These are phyloP conservation scores for Tolmerus cingulatus DNA, from an alignment of 2,888 invertebrate species.

Conservation along the genomic window DNA sequence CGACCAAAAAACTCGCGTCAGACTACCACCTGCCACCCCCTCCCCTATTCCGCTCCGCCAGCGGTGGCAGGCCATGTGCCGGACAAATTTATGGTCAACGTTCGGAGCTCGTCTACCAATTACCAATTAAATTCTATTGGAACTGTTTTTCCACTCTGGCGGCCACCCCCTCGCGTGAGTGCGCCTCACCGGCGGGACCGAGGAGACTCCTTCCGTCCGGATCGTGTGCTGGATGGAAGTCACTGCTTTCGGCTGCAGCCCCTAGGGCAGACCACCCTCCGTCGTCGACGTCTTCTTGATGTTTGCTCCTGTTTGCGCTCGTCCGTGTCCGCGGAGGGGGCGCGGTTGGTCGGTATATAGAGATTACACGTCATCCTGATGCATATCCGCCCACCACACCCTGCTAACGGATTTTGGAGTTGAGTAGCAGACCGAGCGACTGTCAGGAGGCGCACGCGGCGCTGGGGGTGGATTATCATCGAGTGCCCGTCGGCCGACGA, in stretches of 20 bases:
- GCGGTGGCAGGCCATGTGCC: not conserved
- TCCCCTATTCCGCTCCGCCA: not conserved
- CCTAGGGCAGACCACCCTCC: not conserved
- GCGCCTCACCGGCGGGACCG: not conserved
- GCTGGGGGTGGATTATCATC: not conserved
- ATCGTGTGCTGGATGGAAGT: not conserved
- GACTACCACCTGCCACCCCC: not conserved
- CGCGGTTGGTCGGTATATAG: not conserved
- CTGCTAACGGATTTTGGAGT: not conserved
- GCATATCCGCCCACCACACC: not conserved
- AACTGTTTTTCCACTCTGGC: constrained; percentile 26
- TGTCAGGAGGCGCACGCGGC: not conserved
- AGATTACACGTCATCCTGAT: not conserved
- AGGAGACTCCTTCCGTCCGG: not conserved
- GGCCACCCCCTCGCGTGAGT: not conserved
- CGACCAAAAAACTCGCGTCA: not conserved
- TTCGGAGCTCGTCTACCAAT: constrained; percentile 33
- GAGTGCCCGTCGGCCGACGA: not conserved
- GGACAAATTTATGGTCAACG: constrained; percentile 10
- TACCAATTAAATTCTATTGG: constrained; percentile 43
- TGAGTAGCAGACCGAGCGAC: not conserved
- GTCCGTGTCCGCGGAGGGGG: not conserved
- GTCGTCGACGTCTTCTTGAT: not conserved
- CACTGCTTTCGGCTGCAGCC: not conserved
- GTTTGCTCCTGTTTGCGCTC: constrained; percentile 13